Percentiles rank a stretch among this genome's conserved stretches.
Evolutionary conservation across 2,797 vertebrate species (phyloP).

Genomic region (Limosa lapponica): DNA sequence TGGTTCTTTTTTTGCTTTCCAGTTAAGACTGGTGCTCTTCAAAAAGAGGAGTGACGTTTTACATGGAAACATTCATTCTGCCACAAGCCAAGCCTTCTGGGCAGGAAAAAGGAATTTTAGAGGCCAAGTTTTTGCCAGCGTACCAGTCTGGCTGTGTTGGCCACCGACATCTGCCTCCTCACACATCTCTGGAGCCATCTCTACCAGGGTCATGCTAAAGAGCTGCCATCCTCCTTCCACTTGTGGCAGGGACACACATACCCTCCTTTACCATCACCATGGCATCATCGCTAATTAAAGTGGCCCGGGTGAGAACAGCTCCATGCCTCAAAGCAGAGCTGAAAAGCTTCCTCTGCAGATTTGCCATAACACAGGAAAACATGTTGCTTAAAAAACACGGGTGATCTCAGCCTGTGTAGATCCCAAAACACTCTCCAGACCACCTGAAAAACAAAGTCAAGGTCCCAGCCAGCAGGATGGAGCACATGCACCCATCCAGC

Average conservation of each 20-base stretch:
- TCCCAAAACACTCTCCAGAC: not conserved
- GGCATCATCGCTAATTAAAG: not conserved
- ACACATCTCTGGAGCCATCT: not conserved
- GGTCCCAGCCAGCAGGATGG: not conserved
- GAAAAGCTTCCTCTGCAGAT: not conserved
- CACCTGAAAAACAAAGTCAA: not conserved
- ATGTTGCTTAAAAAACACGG: accelerated
- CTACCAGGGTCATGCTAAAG: not conserved
- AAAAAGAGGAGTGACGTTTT: not conserved
- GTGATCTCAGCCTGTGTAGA: not conserved
- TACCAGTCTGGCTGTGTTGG: not conserved
- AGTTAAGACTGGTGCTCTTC: not conserved
- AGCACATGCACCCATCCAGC: not conserved
- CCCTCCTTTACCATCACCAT: not conserved
- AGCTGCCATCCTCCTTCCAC: not conserved
- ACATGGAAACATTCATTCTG: not conserved
- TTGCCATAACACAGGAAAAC: not conserved
- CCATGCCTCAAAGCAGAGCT: not conserved
- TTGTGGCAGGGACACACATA: not conserved
- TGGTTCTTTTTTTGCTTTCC: not conserved
- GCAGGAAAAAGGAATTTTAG: not conserved
- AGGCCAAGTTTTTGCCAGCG: not conserved
- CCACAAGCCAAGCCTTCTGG: not conserved
- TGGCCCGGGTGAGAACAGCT: not conserved
- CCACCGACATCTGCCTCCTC: not conserved